Conservation (phyloP, 2,888 invertebrate genomes). For the Malthinus flaveolus region DNA sequence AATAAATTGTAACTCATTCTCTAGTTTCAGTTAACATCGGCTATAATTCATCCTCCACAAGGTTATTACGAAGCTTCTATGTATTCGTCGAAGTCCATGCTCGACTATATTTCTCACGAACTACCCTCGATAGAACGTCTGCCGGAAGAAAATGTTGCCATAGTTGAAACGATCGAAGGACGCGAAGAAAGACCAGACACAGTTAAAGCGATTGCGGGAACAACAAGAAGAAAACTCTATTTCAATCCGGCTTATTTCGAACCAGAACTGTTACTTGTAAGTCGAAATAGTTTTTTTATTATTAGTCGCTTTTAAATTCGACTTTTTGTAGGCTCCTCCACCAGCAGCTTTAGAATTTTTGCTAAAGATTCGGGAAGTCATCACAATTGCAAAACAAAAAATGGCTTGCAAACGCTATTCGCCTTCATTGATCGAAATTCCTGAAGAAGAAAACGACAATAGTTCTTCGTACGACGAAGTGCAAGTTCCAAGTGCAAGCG, state of each 20-base stretch:
- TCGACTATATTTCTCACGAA: constrained; percentile 42
- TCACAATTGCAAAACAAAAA: constrained; percentile 86
- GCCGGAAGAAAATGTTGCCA: constrained; percentile 84
- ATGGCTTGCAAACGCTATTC: constrained; percentile 80
- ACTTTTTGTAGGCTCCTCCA: constrained; percentile 73
- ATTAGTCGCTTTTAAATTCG: neutral
- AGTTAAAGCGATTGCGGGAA: constrained; percentile 67
- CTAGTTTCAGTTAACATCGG: constrained; percentile 67
- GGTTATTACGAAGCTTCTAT: constrained; percentile 17
- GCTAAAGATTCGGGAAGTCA: constrained; percentile 86
- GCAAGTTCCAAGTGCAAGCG: constrained; percentile 54
- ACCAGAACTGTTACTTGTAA: constrained; percentile 79
- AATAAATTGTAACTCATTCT: constrained; percentile 6
- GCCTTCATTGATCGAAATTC: constrained; percentile 77
- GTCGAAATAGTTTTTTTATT: constrained; percentile 38
- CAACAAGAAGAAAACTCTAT: constrained; percentile 77
- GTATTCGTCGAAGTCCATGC: constrained; percentile 21
- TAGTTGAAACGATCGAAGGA: constrained; percentile 76
- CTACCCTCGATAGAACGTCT: constrained; percentile 65
- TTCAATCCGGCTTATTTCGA: constrained; percentile 93
- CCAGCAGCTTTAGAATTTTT: constrained; percentile 89
- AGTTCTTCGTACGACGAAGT: constrained; percentile 57
- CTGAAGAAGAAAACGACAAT: constrained; percentile 72
- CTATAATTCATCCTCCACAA: constrained; percentile 68
- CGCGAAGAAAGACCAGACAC: constrained; percentile 67